Base-by-base conservation (phyloP, 2,797 vertebrate species). In the Mormyrus hasselquistii region DNA sequence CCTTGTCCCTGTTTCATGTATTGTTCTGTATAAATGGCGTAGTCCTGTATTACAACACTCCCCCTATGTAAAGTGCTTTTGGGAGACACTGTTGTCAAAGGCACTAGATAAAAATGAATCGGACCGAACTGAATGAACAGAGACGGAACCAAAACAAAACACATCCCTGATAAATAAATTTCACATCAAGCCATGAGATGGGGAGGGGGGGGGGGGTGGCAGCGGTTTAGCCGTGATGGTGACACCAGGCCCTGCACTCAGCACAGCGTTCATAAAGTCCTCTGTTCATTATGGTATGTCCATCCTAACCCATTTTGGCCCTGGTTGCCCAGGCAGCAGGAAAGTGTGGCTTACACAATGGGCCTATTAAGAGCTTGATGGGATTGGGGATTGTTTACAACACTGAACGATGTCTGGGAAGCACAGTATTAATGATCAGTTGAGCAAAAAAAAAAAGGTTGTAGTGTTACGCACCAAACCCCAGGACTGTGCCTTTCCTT, bases 281-380 rank as follows among this genome's bases (percentile, higher is more conserved):
- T 94, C 94, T 96, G 95, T 95, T 94, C 93, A 93, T 94, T 93
- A 94, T 95, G 50, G 93, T 93, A 94, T 92, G 94, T 92, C 93
- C 92, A 91, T 88, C 87, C 91, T 90, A 90, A 92, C 92, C 93
- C 92, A 93, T 94, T 94, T 95, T 95, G 95, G 93, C 92, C 91
- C 90, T 90, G 79, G 91, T 90, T 89, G 55, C 89, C 88, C 90
- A 76, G 84, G 91, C 50, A 91, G 90, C 90, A 62, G 10, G 38
- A 55, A 83, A 89, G 89, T 91, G 73, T 83, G 85, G 87, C 62
- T 89, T 88, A 92, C 90, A 95, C 93, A 95, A 93, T 93, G 90
- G 29, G 4, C 87, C 92, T 90, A 93, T 95, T 94, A 94, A 93
- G 79, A 90, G 69, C 49, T 88, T 89, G 62, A 38, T 92, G 92